Evolutionary conservation across 2,888 invertebrate species (phyloP).

Genomic region (Leptopilina drosophilae): DNA sequence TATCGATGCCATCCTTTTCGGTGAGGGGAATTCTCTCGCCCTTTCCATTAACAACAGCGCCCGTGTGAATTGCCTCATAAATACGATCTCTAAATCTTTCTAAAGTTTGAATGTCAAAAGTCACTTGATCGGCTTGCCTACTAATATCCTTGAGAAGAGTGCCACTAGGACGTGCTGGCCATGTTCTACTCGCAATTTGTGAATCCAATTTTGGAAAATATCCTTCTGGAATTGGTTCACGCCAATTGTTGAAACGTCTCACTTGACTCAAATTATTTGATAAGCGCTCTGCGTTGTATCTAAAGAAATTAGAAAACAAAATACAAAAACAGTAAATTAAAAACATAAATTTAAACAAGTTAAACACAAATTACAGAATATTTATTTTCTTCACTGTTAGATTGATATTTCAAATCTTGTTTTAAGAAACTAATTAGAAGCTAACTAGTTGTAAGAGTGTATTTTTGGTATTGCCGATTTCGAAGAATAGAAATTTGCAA

Average conservation of each 20-base stretch:
- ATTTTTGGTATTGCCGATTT: background rate
- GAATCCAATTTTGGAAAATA: conserved; percentile 92
- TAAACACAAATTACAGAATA: no score
- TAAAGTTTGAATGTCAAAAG: conserved; percentile 83
- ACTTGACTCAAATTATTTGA: conserved; percentile 84
- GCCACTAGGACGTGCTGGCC: conserved; percentile 84
- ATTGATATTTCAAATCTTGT: no score
- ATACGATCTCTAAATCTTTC: conserved; percentile 88
- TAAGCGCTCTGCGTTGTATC: conserved; percentile 87
- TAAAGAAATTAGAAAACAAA: conserved; percentile 62
- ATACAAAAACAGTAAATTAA: background rate
- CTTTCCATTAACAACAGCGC: conserved; percentile 79
- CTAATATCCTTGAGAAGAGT: conserved; percentile 81
- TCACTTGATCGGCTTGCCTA: conserved; percentile 83
- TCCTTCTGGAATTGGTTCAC: conserved; percentile 85
- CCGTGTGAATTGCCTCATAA: conserved; percentile 84
- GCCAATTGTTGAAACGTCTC: conserved; percentile 82
- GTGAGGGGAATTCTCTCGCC: conserved; percentile 80
- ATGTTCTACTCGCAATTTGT: conserved; percentile 85
- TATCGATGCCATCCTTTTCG: conserved; percentile 86
- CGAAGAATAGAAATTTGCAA: conserved; percentile 17
- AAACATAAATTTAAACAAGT: background rate
- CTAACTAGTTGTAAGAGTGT: background rate
- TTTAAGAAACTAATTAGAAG: no score
- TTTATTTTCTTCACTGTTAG: no score